Evolutionary conservation across 2,113 vertebrate genomes (phyloP).

Genomic region (human (Homo sapiens)): DNA sequence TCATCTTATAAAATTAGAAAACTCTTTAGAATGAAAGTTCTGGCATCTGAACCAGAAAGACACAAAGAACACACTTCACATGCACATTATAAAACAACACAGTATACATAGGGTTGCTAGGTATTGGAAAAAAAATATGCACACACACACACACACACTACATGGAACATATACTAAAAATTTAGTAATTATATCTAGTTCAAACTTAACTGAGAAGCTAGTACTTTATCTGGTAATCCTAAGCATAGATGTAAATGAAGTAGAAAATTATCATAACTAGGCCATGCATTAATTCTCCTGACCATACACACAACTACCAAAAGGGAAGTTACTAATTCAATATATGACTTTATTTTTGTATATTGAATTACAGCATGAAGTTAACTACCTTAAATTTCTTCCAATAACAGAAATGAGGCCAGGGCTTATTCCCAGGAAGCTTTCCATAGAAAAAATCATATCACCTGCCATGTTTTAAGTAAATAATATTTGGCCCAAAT

Average conservation of each 20-base stretch:
- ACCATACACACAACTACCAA: not conserved
- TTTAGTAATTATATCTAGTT: not conserved
- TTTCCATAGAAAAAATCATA: not conserved
- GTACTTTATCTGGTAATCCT: not conserved
- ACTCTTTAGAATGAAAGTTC: not conserved
- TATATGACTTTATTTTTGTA: not conserved
- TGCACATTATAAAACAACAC: not conserved
- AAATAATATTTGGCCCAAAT: not conserved
- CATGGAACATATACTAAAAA: not conserved
- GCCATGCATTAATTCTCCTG: not conserved
- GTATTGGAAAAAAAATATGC: not conserved
- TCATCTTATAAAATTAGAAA: not conserved
- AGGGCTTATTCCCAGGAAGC: not conserved
- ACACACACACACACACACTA: too few species aligned
- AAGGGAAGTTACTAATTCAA: not conserved
- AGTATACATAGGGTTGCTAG: not conserved
- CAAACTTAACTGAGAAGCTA: not conserved
- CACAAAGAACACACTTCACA: not conserved
- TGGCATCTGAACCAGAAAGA: not conserved
- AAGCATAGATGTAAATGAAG: not conserved
- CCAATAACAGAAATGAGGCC: not conserved
- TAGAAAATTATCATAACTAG: not conserved
- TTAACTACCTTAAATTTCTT: not conserved
- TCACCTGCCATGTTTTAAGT: not conserved
- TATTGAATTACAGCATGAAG: not conserved